phyloP scores from a whole-genome alignment of 2,113 vertebrate species.

The Phainopepla nitens region DNA sequence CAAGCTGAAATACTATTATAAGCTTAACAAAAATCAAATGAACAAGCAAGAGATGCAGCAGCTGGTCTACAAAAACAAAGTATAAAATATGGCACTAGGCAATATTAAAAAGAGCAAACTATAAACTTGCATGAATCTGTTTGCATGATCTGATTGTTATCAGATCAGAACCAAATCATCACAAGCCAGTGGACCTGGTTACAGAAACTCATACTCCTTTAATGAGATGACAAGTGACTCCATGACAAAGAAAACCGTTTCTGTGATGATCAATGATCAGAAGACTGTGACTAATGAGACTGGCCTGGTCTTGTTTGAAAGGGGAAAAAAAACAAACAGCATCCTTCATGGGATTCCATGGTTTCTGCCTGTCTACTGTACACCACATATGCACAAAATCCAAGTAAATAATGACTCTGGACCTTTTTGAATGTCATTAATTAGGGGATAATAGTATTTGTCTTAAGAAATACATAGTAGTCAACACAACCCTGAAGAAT shows the following conservation, averaged over 20 bases:
- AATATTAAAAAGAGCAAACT: background rate
- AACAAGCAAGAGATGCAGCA: background rate
- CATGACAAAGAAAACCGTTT: background rate
- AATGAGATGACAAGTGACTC: background rate
- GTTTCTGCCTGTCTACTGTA: background rate
- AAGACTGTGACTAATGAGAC: background rate
- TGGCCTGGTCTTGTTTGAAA: background rate
- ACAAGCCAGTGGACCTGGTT: background rate
- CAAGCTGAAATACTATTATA: background rate
- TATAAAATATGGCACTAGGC: background rate
- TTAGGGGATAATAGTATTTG: background rate
- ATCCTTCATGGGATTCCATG: background rate
- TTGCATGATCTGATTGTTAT: background rate
- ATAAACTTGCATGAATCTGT: background rate
- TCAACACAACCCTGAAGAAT: background rate
- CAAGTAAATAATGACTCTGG: background rate
- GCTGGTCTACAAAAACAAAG: background rate
- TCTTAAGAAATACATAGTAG: background rate
- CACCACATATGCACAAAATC: background rate
- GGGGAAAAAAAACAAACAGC: background rate
- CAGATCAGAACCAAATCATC: background rate
- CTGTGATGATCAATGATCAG: background rate
- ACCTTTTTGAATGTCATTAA: background rate
- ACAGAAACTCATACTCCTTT: background rate
- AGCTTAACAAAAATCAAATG: background rate